phyloP scores from a whole-genome alignment of 2,113 vertebrate species.

The Gobio gobio region DNA sequence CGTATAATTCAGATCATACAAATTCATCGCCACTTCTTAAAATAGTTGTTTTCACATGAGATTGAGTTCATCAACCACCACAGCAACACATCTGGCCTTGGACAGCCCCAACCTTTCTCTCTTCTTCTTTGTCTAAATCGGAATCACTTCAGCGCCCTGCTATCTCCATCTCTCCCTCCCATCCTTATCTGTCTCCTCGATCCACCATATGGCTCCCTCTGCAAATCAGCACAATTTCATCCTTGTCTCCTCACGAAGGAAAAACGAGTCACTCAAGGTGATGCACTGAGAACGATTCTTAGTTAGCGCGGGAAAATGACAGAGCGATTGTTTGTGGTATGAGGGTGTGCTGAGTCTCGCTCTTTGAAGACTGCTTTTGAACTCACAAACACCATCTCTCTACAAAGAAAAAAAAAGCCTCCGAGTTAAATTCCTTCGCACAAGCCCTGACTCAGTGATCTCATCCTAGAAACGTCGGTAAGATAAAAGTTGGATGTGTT shows the following conservation, averaged over 20 bases:
- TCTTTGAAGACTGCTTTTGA: conserved; percentile 59
- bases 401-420: conserved; percentile 37
- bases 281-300: conserved; percentile 35
- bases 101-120: conserved; percentile 69
- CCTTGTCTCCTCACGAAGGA: conserved; percentile 45
- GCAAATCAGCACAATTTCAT: conserved; percentile 71
- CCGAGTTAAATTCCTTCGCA: conserved; percentile 49
- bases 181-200: conserved; percentile 58
- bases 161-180: conserved; percentile 57
- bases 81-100: conserved; percentile 45
- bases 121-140: conserved; percentile 62
- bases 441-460: conserved; percentile 57
- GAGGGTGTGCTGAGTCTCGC: conserved; percentile 36
- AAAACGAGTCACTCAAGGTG: conserved; percentile 42
- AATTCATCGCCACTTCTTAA: background rate
- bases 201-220: conserved; percentile 77
- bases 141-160: conserved; percentile 56
- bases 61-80: background rate
- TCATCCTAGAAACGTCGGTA: conserved; percentile 58
- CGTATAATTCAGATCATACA: background rate
- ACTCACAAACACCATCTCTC: conserved; percentile 36
- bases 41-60: background rate
- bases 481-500: conserved; percentile 63
- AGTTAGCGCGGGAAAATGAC: conserved; percentile 42
- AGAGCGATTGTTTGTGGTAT: conserved; percentile 48